Base-by-base conservation (phyloP, 2,888 invertebrate species). In the Seira sanloemensis region DNA sequence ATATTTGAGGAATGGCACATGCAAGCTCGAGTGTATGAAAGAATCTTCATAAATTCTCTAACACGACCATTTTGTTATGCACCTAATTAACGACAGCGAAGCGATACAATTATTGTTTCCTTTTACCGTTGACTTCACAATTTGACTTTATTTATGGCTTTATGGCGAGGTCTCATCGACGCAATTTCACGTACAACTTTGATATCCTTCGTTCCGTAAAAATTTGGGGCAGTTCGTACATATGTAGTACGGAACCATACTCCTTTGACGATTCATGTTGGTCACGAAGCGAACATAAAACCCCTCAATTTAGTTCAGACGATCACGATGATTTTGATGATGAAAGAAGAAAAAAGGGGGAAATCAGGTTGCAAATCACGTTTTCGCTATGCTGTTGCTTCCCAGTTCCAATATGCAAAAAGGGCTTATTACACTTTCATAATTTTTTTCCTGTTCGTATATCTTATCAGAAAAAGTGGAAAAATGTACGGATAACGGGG, bases 351-450 rank as follows among this genome's bases (percentile, higher is more conserved):
- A n/a, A 54, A 23, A 50, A 16, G 71, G 72, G 73, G 71, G 46
- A 72, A 84, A 68, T 84, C 72, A 71, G 77, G 77, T 73, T 77
- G 80, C 84, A 79, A 84, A 84, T 84, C 84, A 84, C 84, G 84
- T 84, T 84, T 84, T 84, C 73, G 84, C 84, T n/a, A 84, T 84
- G 84, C 84, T 84, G 84, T 84, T 84, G 78, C 84, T 78, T 27
- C 46, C 19, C 27, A 66, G 19, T 50, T 16, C 50, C 50, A 50
- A 50, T 50, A 50, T 50, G 50, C 50, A 50, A 50, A 50, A 50
- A 50, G n/a, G n/a, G 50, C 50, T 50, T 50, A n/a, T 50, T 50
- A 50, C n/a, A 50, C 50, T 18, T 18, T 50, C 50, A 18, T 50
- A 50, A 50, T 50, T 50, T 50, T n/a, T 50, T 16, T 12, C 50